Conservation (phyloP, 2,888 invertebrate species). For the Myopa testacea region DNA sequence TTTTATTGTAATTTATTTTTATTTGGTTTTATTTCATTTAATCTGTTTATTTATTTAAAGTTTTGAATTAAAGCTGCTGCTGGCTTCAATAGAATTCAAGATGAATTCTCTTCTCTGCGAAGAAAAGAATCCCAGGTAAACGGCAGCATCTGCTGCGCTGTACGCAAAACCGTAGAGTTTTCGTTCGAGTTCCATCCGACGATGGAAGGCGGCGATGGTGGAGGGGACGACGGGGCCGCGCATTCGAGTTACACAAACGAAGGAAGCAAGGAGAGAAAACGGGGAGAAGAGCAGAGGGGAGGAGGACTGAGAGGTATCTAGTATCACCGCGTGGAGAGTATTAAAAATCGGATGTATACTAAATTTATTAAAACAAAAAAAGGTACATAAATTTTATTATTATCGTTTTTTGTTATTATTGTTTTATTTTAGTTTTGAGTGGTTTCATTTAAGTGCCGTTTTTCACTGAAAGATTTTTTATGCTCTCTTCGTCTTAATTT, state of each 20-base stretch:
- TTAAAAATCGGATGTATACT: no score
- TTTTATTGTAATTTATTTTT: no score
- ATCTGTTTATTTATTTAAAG: background rate
- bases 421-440: background rate
- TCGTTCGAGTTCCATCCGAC: background rate
- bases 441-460: background rate
- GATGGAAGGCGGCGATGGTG: no score
- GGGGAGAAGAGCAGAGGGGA: no score
- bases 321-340: no score
- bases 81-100: no score
- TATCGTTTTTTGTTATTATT: background rate
- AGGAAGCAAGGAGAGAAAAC: no score
- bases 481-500: background rate
- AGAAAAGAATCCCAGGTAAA: conserved; percentile 19
- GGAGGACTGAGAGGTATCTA: no score
- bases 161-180: conserved; percentile 7
- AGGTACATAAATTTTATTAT: background rate
- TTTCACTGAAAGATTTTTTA: background rate
- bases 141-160: conserved; percentile 5
- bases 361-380: no score
- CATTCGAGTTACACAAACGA: background rate
- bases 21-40: background rate
- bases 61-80: background rate
- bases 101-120: no score
- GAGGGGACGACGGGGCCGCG: no score